Base-by-base conservation (phyloP, 2,797 vertebrate species). In the Myotis findleyi region DNA sequence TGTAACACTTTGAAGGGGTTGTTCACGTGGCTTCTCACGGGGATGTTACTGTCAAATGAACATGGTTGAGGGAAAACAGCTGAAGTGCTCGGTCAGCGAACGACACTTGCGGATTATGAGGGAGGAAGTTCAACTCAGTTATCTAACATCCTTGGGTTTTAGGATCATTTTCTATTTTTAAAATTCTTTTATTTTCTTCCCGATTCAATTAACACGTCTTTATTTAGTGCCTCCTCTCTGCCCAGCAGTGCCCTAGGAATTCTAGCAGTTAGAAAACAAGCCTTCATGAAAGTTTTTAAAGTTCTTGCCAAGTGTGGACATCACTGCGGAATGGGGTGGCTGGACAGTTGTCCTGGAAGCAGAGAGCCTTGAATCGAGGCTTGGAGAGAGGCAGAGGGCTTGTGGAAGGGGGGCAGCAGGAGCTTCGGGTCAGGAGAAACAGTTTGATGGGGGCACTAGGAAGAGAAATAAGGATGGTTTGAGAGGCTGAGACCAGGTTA, bases 151-250 rank as follows among this genome's bases (percentile, higher is more conserved):
- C 92, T 96, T 94, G 82, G 57, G 76, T 93, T 97, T 97, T 90
- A 91, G 5, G 51, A 33, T 92, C 93, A 95, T 97, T 75, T 97
- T 97, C 96, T 97, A 96, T 97, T 97, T 97, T 96, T 88, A 97
- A 97, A 94, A 96, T 96, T 96, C 95, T 97, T 97, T 97, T 51
- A 97, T 96, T 96, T 97, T 95, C 94, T 95, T 97, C 95, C 95
- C 55, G 0, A 97, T 97, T 97, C 93, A 97, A 97, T 97, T 97
- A 96, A 91, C 95, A 97, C 9, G 77, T 92, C 96, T 97, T 97
- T 97, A 96, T 97, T 97, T 97, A 96, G 97, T 94, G 73, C 85
- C 92, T 96, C 68, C 69, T 94, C 87, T 94, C 73, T 94, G 93
- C 73, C 85, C 92, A 96, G 93, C 72, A 71, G 82, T 55, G 82